A percentile compares a stretch with the other conserved stretches of the same genome.
phyloP scores from a whole-genome alignment of 2,888 invertebrate species.

The Macaria liturata region DNA sequence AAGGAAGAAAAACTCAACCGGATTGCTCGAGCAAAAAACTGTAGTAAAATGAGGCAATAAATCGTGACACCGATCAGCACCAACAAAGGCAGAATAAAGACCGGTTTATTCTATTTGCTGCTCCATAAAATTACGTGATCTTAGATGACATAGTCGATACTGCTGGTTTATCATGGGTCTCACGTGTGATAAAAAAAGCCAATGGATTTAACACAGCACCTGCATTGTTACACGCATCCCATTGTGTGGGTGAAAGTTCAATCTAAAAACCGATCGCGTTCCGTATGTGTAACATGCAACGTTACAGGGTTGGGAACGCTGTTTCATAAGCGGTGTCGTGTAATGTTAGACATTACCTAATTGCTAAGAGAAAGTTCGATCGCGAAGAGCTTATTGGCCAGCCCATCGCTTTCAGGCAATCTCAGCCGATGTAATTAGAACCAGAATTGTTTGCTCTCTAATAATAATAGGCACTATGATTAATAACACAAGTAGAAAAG shows the following conservation, averaged over 20 bases:
- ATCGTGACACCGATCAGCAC: constrained; percentile 32
- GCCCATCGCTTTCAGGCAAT: constrained; percentile 7
- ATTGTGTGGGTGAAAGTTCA: constrained; percentile 77
- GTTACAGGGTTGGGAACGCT: constrained; percentile 24
- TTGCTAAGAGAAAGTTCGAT: constrained; percentile 18
- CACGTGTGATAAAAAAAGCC: constrained; percentile 51
- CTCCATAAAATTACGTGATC: constrained; percentile 47
- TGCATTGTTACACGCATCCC: constrained; percentile 52
- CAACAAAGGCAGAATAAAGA: constrained; percentile 29
- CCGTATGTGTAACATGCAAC: constrained; percentile 31
- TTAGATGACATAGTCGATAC: constrained; percentile 40
- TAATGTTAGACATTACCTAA: constrained; percentile 19
- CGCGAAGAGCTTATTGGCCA: constrained; percentile 3
- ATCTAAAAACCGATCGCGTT: constrained; percentile 37
- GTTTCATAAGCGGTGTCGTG: constrained; percentile 25
- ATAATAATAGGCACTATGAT: constrained; percentile 1
- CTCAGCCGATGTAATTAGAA: constrained; percentile 7
- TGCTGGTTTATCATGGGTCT: constrained; percentile 45
- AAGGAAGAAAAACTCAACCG: constrained; percentile 2
- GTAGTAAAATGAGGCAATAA: constrained; percentile 29
- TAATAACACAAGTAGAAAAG: not conserved
- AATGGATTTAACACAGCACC: constrained; percentile 37
- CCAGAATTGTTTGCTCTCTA: constrained; percentile 1
- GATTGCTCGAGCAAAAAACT: constrained; percentile 1
- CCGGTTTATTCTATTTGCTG: constrained; percentile 16